These are phyloP conservation scores for Epinephelus malabaricus DNA, from an alignment of 2,797 vertebrate species.

Conservation along the genomic window DNA sequence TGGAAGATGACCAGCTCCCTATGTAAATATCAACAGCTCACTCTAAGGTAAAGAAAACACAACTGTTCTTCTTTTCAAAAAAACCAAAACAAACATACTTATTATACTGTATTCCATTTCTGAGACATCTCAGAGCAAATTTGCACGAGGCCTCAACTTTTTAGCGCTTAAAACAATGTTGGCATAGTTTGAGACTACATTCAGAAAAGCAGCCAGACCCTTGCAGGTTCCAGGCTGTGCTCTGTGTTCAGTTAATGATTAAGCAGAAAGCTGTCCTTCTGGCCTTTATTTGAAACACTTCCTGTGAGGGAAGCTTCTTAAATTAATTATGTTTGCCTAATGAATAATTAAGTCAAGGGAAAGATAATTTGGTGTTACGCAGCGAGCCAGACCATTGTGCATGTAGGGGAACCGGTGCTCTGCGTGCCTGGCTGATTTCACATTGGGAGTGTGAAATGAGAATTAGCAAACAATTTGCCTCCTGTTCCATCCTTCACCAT, in stretches of 20 bases:
- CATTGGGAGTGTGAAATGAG: conserved; percentile 82
- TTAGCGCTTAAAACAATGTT: not conserved
- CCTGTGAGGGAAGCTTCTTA: conserved; percentile 82
- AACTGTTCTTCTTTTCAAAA: too few species aligned
- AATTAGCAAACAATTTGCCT: conserved; percentile 83
- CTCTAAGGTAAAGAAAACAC: too few species aligned
- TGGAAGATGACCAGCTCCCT: too few species aligned
- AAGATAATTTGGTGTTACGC: conserved; percentile 84
- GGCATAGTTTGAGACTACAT: conserved; percentile 40
- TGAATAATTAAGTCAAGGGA: conserved; percentile 85
- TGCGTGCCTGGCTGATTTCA: conserved; percentile 79
- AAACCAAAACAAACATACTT: too few species aligned
- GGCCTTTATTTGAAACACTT: conserved; percentile 84
- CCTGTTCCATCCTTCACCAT: conserved; percentile 73
- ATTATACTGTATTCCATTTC: too few species aligned
- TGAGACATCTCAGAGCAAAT: not conserved
- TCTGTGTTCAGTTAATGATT: conserved; percentile 74
- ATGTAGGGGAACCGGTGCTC: conserved; percentile 70
- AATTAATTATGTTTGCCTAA: conserved; percentile 87
- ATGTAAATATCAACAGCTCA: too few species aligned
- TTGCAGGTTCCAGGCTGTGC: conserved; percentile 56
- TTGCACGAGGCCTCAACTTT: conserved; percentile 9
- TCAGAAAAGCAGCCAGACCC: conserved; percentile 51
- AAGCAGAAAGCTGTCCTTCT: conserved; percentile 79
- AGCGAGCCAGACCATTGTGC: conserved; percentile 79